phyloP scores from a whole-genome alignment of 1,140 invertebrate genomes.

The Bombus affinis region DNA sequence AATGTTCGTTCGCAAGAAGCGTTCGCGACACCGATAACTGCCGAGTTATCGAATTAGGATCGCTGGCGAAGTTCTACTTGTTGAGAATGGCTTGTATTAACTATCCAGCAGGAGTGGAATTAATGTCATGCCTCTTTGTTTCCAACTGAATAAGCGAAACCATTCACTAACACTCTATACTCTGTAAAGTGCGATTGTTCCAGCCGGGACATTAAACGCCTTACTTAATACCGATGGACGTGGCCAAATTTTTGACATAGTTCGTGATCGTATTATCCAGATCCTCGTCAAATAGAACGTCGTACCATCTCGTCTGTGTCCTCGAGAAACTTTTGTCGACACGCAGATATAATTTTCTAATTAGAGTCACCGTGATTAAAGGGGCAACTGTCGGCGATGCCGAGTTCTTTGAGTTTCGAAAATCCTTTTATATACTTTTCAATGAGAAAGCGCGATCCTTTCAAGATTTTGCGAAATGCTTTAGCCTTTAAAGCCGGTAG shows the following conservation, averaged over 20 bases:
- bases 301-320: background rate
- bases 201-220: background rate
- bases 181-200: background rate
- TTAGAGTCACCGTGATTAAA: constrained; percentile 7
- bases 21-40: constrained; percentile 42
- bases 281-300: background rate
- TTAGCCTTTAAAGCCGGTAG: background rate
- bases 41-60: constrained; percentile 43
- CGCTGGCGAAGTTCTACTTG: constrained; percentile 47
- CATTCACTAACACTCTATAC: constrained; percentile 28
- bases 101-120: constrained; percentile 38
- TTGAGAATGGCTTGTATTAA: constrained; percentile 55
- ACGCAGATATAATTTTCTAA: background rate
- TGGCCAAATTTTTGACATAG: background rate
- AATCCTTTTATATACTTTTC: background rate
- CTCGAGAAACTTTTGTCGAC: constrained; percentile 1
- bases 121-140: constrained; percentile 52
- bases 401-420: background rate
- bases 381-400: background rate
- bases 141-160: constrained; percentile 42
- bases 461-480: background rate
- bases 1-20: constrained; percentile 30
- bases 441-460: background rate
- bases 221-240: constrained; percentile 17
- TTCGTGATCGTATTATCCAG: background rate